A percentile compares a stretch with the other conserved stretches of the same genome.
Conservation (phyloP, 2,797 vertebrate species). For the Coregonus suidteri region DNA sequence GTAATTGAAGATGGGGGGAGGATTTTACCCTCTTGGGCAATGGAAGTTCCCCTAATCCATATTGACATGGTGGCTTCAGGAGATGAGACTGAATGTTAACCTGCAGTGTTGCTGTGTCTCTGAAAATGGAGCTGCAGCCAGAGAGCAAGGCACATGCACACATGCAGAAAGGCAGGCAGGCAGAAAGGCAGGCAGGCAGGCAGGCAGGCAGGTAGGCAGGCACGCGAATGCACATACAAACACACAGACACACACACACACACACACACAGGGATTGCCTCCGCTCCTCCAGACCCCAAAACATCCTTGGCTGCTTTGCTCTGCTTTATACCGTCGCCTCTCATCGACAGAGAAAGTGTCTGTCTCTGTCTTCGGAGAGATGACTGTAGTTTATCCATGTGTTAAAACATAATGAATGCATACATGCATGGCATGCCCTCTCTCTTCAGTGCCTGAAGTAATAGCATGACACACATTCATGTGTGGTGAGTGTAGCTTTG, state of each 20-base stretch:
- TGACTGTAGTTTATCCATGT: constrained; percentile 50
- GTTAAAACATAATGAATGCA: constrained; percentile 54
- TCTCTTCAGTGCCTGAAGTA: constrained; percentile 35
- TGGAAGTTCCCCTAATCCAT: constrained; percentile 82
- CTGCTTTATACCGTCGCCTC: background rate
- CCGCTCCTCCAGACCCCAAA: background rate
- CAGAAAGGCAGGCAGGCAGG: too few relatives aligned
- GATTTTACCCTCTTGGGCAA: constrained; percentile 66
- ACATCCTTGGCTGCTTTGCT: constrained; percentile 10
- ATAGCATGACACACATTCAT: constrained; percentile 45
- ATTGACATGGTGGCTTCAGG: constrained; percentile 72
- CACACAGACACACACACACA: constrained; percentile 6
- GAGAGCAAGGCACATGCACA: constrained; percentile 15
- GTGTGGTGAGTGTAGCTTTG: constrained; percentile 16
- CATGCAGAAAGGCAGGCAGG: constrained; percentile 14
- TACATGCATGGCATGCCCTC: constrained; percentile 39
- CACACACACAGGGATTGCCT: background rate
- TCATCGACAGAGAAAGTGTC: background rate
- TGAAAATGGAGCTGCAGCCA: constrained; percentile 39
- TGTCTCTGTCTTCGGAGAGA: constrained; percentile 32
- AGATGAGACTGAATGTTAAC: constrained; percentile 62
- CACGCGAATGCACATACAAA: constrained; percentile 2
- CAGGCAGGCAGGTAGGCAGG: background rate
- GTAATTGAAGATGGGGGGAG: constrained; percentile 80
- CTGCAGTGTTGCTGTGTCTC: constrained; percentile 48